A percentile compares a stretch with the other conserved stretches of the same genome.
Conservation (phyloP, 2,113 vertebrate genomes). For the Pardalotus punctatus region DNA sequence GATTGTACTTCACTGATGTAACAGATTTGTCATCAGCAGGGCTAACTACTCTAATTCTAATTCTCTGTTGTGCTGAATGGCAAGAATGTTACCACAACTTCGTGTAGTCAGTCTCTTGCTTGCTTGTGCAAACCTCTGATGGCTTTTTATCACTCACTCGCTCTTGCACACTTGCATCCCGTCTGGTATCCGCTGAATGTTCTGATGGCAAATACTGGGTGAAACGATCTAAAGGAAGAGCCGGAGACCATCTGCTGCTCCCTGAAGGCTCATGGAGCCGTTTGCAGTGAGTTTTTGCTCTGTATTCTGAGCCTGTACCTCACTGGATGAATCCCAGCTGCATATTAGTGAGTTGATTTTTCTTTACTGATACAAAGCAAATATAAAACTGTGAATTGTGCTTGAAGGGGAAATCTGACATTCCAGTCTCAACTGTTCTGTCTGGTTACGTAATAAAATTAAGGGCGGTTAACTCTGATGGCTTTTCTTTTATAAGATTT, state of each 20-base stretch:
- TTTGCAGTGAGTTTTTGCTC: conserved; percentile 30
- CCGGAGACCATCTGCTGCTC: conserved; percentile 9
- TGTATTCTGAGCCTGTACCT: conserved; percentile 13
- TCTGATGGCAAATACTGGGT: background rate
- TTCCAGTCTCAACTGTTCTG: conserved; percentile 62
- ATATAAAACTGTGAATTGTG: conserved; percentile 39
- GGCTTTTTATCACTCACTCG: background rate
- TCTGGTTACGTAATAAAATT: conserved; percentile 61
- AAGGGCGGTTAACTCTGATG: conserved; percentile 48
- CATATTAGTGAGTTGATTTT: conserved; percentile 14
- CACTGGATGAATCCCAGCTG: conserved; percentile 10
- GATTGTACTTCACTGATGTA: conserved; percentile 39
- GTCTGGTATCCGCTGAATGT: background rate
- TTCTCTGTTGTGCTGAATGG: background rate
- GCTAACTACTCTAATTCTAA: background rate
- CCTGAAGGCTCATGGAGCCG: background rate
- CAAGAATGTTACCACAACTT: background rate
- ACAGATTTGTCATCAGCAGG: conserved; percentile 22
- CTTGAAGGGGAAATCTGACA: conserved; percentile 22
- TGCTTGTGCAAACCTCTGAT: background rate
- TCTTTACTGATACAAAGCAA: conserved; percentile 41
- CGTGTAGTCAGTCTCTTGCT: background rate
- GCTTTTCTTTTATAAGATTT: conserved; percentile 16
- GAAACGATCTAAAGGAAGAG: background rate
- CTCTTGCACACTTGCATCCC: background rate